phyloP scores from a whole-genome alignment of 2,797 vertebrate genomes.

The Onychomys arenicola region DNA sequence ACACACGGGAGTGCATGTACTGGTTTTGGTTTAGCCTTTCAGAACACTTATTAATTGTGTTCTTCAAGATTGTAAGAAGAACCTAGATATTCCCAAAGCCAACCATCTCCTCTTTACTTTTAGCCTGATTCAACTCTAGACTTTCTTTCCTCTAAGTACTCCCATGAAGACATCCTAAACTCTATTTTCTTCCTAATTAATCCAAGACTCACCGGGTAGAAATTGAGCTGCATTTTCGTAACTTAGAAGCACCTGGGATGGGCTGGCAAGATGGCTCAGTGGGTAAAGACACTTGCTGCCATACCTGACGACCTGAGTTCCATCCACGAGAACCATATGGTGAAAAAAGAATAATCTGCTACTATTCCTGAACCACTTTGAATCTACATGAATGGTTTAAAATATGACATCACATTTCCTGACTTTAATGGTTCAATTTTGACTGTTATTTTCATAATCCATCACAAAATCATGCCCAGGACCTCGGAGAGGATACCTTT shows the following conservation, averaged over 20 bases:
- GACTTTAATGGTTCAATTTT: background rate
- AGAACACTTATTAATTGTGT: background rate
- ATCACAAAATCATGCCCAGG: background rate
- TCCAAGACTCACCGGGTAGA: background rate
- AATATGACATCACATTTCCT: background rate
- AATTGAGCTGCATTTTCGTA: background rate
- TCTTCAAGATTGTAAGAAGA: background rate
- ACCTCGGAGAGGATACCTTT: background rate
- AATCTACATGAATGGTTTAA: background rate
- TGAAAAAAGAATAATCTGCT: background rate
- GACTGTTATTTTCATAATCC: background rate
- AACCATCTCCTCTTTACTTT: background rate
- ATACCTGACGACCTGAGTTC: background rate
- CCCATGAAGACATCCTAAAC: background rate
- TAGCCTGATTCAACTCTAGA: background rate
- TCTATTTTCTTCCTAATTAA: background rate
- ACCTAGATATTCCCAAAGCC: background rate
- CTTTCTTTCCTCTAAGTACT: background rate
- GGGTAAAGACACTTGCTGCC: background rate
- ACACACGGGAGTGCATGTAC: too few species aligned
- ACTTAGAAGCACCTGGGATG: background rate
- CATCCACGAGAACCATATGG: background rate
- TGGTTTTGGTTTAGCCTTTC: background rate
- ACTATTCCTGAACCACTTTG: background rate
- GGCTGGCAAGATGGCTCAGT: background rate